These are phyloP conservation scores for Microctonus hyperodae DNA, from an alignment of 2,888 invertebrate species.

Conservation along the genomic window DNA sequence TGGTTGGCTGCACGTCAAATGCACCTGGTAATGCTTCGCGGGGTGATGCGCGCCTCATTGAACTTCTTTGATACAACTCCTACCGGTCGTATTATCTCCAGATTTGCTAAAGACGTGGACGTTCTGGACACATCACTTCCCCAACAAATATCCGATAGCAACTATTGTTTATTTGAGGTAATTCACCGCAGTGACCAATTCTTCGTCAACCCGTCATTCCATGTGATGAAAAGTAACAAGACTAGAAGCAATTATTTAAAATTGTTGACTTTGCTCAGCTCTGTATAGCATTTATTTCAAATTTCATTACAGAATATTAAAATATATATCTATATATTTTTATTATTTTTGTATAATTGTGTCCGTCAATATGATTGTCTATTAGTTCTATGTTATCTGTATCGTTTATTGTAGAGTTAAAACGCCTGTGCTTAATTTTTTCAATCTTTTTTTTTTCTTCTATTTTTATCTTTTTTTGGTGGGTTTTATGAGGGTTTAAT, in stretches of 20 bases:
- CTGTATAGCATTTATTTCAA: too few species aligned
- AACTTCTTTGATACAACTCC: slow-evolving; percentile 66
- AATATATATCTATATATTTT: neutral
- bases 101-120: slow-evolving; percentile 80
- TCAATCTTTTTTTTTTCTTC: slow-evolving; percentile 21
- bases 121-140: slow-evolving; percentile 75
- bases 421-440: slow-evolving; percentile 3
- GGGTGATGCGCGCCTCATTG: slow-evolving; percentile 64
- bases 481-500: slow-evolving; percentile 45
- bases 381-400: neutral
- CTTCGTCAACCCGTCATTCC: too few species aligned
- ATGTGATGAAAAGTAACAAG: slow-evolving; percentile 5
- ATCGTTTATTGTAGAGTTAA: slow-evolving; percentile 16
- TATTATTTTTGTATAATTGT: slow-evolving; percentile 56
- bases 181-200: slow-evolving; percentile 45
- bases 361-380: slow-evolving; percentile 43
- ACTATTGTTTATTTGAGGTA: slow-evolving; percentile 80
- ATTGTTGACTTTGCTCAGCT: too few species aligned
- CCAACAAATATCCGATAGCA: slow-evolving; percentile 71
- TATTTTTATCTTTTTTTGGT: slow-evolving; percentile 48
- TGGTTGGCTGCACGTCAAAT: slow-evolving; percentile 71
- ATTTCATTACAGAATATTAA: too few species aligned
- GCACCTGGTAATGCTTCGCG: slow-evolving; percentile 62
- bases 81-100: slow-evolving; percentile 66
- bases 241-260: neutral